Evolutionary conservation across 2,797 vertebrate species (phyloP).

Genomic region (Mionectes olivaceus): DNA sequence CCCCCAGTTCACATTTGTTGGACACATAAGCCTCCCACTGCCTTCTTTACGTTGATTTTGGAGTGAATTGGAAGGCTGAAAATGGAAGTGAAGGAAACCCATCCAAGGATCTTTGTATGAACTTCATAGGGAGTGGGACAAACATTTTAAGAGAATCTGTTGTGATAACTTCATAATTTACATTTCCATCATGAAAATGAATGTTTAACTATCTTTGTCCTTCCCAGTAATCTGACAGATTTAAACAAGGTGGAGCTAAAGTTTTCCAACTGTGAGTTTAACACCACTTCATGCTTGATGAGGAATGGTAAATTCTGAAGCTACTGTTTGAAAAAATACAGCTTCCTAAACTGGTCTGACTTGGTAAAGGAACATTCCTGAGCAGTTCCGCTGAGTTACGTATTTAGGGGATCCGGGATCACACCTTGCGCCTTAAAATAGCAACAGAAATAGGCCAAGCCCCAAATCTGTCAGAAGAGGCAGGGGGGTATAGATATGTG

Average conservation of each 20-base stretch:
- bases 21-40: not conserved
- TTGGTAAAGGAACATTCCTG: fast-evolving
- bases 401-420: not conserved
- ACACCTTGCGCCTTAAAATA: not conserved
- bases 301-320: not conserved
- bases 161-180: not conserved
- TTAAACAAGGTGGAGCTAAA: not conserved
- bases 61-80: not conserved
- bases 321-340: not conserved
- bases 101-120: not conserved
- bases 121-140: not conserved
- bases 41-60: not conserved
- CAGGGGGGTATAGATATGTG: not conserved
- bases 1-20: not conserved
- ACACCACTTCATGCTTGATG: not conserved
- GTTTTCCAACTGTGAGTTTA: not conserved
- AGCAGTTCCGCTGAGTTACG: fast-evolving
- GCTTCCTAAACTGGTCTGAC: not conserved
- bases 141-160: not conserved
- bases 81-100: not conserved
- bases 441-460: not conserved
- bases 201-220: not conserved
- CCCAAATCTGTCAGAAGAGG: not conserved
- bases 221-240: not conserved
- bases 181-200: not conserved